Percentiles rank a stretch among this genome's conserved stretches.
Evolutionary conservation across 1,140 invertebrate genomes (phyloP).

Genomic region (Aphis craccivora): DNA sequence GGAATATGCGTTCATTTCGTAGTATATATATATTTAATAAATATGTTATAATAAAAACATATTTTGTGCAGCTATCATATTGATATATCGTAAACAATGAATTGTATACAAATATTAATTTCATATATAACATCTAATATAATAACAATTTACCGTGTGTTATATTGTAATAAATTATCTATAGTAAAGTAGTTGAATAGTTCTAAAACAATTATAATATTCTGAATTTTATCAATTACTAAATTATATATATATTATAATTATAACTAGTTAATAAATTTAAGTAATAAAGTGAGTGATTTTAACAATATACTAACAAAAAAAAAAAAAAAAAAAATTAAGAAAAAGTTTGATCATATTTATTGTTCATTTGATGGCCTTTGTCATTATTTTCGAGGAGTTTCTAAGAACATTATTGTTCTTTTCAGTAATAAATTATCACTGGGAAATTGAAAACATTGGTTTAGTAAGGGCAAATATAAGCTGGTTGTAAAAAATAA

Average conservation of each 20-base stretch:
- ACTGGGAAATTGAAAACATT: conserved; percentile 20
- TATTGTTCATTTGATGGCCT: neutral
- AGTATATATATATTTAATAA: too few relatives aligned
- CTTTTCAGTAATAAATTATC: neutral
- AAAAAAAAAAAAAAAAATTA: too few relatives aligned
- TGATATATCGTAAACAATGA: neutral
- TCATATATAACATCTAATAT: neutral
- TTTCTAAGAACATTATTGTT: conserved; percentile 3
- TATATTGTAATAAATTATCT: neutral
- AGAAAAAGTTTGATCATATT: neutral
- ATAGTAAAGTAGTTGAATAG: neutral
- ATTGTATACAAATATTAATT: neutral
- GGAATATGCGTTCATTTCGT: neutral
- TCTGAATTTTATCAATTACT: neutral
- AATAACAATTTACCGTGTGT: neutral
- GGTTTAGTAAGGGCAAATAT: neutral
- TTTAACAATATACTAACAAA: neutral
- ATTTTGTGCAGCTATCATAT: neutral
- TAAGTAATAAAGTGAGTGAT: neutral
- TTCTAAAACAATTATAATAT: neutral
- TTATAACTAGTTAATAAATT: neutral
- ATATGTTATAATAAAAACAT: neutral
- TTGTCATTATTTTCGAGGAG: conserved; percentile 3
- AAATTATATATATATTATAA: neutral
- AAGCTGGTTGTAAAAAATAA: neutral